Conservation (phyloP, 2,888 invertebrate genomes). For the Napeogenes sylphis region DNA sequence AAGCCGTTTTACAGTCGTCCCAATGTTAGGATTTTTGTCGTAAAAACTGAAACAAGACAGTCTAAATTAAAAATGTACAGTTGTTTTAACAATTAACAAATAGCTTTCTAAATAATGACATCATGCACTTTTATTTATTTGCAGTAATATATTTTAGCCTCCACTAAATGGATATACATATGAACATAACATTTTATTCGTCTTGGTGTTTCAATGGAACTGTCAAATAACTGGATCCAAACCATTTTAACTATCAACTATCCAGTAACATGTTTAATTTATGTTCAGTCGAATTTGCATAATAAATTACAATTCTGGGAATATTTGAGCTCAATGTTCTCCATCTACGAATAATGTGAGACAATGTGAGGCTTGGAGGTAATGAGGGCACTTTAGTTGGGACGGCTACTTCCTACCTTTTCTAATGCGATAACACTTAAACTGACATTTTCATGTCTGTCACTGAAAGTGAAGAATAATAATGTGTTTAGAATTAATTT, state of each 20-base stretch:
- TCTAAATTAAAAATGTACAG: constrained; percentile 20
- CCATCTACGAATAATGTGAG: constrained; percentile 38
- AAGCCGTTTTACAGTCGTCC: constrained; percentile 22
- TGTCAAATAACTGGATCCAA: no score
- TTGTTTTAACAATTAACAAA: not conserved
- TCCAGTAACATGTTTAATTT: constrained; percentile 4
- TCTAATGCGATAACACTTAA: constrained; percentile 42
- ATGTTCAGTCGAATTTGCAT: constrained; percentile 18
- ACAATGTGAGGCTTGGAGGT: constrained; percentile 36
- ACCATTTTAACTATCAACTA: not conserved
- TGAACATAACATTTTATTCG: no score
- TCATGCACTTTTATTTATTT: no score
- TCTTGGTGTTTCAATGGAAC: no score
- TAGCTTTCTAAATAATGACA: no score
- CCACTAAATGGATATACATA: no score
- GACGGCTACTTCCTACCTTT: constrained; percentile 33
- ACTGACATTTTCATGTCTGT: constrained; percentile 36
- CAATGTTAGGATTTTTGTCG: constrained; percentile 18
- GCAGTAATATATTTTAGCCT: no score
- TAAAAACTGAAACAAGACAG: constrained; percentile 20
- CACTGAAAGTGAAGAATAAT: constrained; percentile 4
- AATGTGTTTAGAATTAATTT: not conserved
- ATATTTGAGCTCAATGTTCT: constrained; percentile 29
- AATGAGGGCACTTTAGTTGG: constrained; percentile 41
- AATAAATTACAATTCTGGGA: constrained; percentile 26